Base-by-base conservation (phyloP, 2,797 vertebrate genomes). In the Protonibea diacanthus region DNA sequence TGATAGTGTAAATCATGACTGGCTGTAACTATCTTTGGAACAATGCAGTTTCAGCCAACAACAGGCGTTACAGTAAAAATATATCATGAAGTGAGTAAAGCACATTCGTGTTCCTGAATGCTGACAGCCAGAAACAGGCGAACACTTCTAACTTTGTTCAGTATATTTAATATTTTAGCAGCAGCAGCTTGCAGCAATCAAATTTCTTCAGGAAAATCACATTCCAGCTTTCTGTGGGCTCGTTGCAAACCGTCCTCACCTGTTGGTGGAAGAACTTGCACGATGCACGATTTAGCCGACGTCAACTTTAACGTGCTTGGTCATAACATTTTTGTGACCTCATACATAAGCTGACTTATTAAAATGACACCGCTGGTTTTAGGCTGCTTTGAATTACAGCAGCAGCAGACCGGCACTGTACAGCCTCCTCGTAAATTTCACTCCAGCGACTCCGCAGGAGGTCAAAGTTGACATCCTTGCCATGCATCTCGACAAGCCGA, bases 401-500 rank as follows among this genome's bases (percentile, higher is more conserved):
- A 8, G 61, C 23, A 9, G 1, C 49, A 3, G 67, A 49, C 45
- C 73, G 10, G 25, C 48, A 38, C 81, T 71, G 70, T 45, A 63
- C 68, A 12, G 49, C 74, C 73, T 56, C 63, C 82, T 90, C 82
- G 58, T 91, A 84, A 89, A 88, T 90, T 79, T 23, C 58, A 0
- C 52, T 71, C n/a, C 77, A 21, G 67, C 56, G 42, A 59, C 86
- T 81, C 62, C 13, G 0, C 23, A 9, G 70, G 85, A 88, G 90
- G 91, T 92, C 91, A 92, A 23, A 90, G 89, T 86, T 90, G 69
- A 86, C 78, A 70, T 87, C 71, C 87, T 62, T 52, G 86, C 72
- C 77, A 8, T 42, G 91, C 88, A 91, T 90, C 86, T 73, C 3
- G 63, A 89, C 86, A 69, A 82, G 86, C 33, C 27, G 51, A 45